Conservation (phyloP, 2,797 vertebrate species). For the Hemitrygon akajei region DNA sequence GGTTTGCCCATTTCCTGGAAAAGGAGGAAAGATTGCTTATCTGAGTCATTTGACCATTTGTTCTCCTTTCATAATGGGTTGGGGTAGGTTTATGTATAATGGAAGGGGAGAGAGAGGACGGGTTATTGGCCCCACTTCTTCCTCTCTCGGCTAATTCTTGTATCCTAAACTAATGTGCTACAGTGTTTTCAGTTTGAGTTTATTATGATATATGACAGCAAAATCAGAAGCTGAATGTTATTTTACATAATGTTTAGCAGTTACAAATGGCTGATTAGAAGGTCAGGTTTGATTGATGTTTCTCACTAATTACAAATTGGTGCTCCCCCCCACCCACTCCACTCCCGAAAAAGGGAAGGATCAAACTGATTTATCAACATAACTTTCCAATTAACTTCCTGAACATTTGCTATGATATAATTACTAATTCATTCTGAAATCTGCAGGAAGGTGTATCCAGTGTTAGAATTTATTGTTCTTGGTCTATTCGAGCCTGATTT, state of each 20-base stretch:
- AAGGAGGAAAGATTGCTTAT: conserved; percentile 64
- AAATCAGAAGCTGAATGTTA: neutral
- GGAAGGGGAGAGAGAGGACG: neutral
- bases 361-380: neutral
- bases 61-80: conserved; percentile 46
- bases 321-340: too few species aligned
- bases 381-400: neutral
- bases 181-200: neutral
- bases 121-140: neutral
- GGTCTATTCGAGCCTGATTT: neutral
- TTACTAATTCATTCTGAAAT: neutral
- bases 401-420: neutral
- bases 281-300: neutral
- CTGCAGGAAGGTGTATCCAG: neutral
- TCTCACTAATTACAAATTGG: too few species aligned
- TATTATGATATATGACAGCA: neutral
- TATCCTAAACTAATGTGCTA: neutral
- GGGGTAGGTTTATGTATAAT: neutral
- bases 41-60: conserved; percentile 51
- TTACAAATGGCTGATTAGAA: neutral
- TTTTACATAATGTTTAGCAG: neutral
- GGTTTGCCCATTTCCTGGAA: conserved; percentile 87
- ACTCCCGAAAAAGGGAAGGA: too few species aligned
- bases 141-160: neutral
- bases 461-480: neutral